A percentile compares a stretch with the other conserved stretches of the same genome.
Evolutionary conservation across 2,888 invertebrate genomes (phyloP).

Genomic region (Caenorhabditis imperialis): DNA sequence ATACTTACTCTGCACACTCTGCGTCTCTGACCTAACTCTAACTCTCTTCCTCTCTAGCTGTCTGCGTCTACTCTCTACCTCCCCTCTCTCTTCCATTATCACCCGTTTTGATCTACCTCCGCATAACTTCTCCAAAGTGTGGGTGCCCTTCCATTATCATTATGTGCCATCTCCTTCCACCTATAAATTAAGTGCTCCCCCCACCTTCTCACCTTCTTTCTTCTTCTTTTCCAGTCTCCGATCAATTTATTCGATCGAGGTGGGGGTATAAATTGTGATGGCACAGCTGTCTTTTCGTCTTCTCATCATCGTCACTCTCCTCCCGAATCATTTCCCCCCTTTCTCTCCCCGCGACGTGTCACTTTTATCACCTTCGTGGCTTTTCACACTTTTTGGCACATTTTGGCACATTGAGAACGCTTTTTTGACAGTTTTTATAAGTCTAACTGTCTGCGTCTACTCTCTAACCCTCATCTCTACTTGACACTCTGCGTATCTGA

Average conservation of each 20-base stretch:
- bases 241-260: too few relatives aligned
- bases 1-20: too few relatives aligned
- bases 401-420: too few relatives aligned
- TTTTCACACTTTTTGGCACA: too few relatives aligned
- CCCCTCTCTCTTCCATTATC: neutral
- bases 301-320: conserved; percentile 1
- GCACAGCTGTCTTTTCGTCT: conserved; percentile 42
- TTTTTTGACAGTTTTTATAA: too few relatives aligned
- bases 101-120: neutral
- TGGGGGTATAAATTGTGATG: conserved; percentile 11
- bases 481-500: too few relatives aligned
- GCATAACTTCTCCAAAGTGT: conserved; percentile 8
- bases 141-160: neutral
- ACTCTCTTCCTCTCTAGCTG: too few relatives aligned
- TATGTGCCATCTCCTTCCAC: conserved; percentile 1
- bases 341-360: conserved; percentile 39
- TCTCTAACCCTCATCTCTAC: too few relatives aligned
- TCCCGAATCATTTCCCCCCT: neutral
- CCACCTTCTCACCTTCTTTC: conserved; percentile 14
- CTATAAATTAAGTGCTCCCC: conserved; percentile 47
- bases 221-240: conserved; percentile 2
- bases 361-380: conserved; percentile 53
- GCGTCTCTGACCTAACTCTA: too few relatives aligned
- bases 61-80: neutral
- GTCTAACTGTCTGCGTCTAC: too few relatives aligned